Conservation (phyloP, 1,140 invertebrate species). For the Leptinotarsa texana region DNA sequence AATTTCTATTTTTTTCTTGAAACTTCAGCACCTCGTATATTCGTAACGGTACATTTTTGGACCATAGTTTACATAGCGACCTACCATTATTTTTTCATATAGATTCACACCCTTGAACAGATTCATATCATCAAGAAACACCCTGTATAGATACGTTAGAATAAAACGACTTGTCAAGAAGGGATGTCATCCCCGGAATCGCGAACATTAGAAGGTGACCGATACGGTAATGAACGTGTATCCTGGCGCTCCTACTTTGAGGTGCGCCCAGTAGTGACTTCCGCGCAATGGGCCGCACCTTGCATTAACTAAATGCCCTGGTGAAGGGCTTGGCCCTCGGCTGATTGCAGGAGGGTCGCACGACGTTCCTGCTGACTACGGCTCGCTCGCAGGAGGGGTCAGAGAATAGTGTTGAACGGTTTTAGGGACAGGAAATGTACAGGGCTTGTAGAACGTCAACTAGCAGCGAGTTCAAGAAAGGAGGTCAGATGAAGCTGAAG, state of each 20-base stretch:
- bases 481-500: too few relatives aligned
- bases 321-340: slow-evolving; percentile 33
- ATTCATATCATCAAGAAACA: too few relatives aligned
- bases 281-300: slow-evolving; percentile 35
- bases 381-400: slow-evolving; percentile 2
- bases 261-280: slow-evolving; percentile 25
- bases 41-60: too few relatives aligned
- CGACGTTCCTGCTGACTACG: slow-evolving; percentile 1
- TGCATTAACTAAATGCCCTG: slow-evolving; percentile 42
- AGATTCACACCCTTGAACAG: too few relatives aligned
- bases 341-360: slow-evolving; percentile 8
- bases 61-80: too few relatives aligned
- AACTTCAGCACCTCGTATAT: too few relatives aligned
- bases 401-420: background rate
- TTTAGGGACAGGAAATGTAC: background rate
- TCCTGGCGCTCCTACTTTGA: slow-evolving; percentile 26
- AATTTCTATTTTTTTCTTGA: too few relatives aligned
- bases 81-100: too few relatives aligned
- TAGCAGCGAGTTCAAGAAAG: too few relatives aligned
- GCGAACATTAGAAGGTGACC: slow-evolving; percentile 5
- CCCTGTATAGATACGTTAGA: too few relatives aligned
- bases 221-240: slow-evolving; percentile 27
- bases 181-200: slow-evolving; percentile 1
- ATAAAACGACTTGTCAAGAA: background rate
- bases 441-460: background rate